phyloP scores from a whole-genome alignment of 2,888 invertebrate species.

The Drosophila neutralis region DNA sequence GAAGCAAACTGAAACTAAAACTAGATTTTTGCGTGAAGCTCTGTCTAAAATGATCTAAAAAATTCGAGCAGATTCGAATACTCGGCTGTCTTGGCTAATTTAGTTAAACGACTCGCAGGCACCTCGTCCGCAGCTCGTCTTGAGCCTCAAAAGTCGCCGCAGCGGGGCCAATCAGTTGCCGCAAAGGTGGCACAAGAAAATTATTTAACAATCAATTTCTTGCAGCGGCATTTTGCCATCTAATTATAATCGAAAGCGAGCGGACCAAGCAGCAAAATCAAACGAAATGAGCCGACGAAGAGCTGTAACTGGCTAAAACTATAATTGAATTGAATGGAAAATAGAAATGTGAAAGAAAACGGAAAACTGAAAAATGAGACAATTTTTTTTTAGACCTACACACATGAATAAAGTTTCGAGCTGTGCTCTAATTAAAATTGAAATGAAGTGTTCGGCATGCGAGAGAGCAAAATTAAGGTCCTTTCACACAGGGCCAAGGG shows the following conservation, averaged over 20 bases:
- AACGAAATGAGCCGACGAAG: slow-evolving; percentile 57
- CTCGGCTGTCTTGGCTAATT: background rate
- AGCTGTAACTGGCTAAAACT: slow-evolving; percentile 38
- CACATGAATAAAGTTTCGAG: slow-evolving; percentile 37
- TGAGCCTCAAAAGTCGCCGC: slow-evolving; percentile 13
- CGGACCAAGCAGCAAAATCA: slow-evolving; percentile 39
- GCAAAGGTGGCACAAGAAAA: slow-evolving; percentile 73
- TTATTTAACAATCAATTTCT: slow-evolving; percentile 77
- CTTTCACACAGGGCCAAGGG: slow-evolving; percentile 37
- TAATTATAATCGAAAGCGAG: slow-evolving; percentile 70
- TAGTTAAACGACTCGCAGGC: slow-evolving; percentile 20
- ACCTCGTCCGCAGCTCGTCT: slow-evolving; percentile 38
- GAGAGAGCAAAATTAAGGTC: slow-evolving; percentile 49
- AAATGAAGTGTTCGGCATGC: slow-evolving; percentile 70
- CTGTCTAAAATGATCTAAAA: background rate
- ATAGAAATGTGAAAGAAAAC: slow-evolving; percentile 45
- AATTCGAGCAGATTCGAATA: background rate
- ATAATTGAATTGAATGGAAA: slow-evolving; percentile 30
- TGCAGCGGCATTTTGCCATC: slow-evolving; percentile 79
- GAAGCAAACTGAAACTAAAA: background rate
- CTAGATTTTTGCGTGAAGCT: background rate
- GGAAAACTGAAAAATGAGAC: slow-evolving; percentile 4
- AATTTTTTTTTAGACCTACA: slow-evolving; percentile 15
- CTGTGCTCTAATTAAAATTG: slow-evolving; percentile 75
- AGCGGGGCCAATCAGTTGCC: slow-evolving; percentile 64